Percentiles rank a stretch among this genome's conserved stretches.
Conservation (phyloP, 2,113 vertebrate species). For the Phylloscopus whistleri region DNA sequence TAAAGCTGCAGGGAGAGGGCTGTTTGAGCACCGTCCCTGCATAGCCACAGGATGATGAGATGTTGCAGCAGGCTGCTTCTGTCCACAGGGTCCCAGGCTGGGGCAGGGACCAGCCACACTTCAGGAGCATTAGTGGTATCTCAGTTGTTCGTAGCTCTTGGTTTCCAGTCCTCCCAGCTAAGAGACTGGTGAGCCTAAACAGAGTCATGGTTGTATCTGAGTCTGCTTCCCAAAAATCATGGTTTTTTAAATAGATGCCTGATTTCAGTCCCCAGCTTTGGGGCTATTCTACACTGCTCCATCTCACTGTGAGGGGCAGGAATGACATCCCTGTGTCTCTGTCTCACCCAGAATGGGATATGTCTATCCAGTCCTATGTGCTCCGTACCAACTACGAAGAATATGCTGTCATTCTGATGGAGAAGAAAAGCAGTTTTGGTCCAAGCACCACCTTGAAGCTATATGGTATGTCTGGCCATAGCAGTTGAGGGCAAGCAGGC, state of each 20-base stretch:
- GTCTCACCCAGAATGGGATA: conserved; percentile 72
- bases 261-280: background rate
- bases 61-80: background rate
- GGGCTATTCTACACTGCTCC: background rate
- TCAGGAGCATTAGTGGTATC: background rate
- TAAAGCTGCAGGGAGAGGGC: background rate
- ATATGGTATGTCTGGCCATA: conserved; percentile 71
- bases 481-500: background rate
- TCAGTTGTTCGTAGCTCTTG: background rate
- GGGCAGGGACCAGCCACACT: background rate
- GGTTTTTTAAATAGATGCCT: background rate
- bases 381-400: conserved; percentile 88
- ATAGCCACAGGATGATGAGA: background rate
- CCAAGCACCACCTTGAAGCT: conserved; percentile 76
- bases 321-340: background rate
- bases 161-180: background rate
- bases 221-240: background rate
- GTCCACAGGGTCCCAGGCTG: background rate
- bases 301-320: background rate
- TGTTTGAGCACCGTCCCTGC: background rate
- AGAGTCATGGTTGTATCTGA: background rate
- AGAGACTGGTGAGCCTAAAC: background rate
- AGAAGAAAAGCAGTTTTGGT: conserved; percentile 70
- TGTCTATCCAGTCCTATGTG: conserved; percentile 79
- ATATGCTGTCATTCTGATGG: conserved; percentile 81